Base-by-base conservation (phyloP, 2,888 invertebrate species). In the Spilarctia lutea region DNA sequence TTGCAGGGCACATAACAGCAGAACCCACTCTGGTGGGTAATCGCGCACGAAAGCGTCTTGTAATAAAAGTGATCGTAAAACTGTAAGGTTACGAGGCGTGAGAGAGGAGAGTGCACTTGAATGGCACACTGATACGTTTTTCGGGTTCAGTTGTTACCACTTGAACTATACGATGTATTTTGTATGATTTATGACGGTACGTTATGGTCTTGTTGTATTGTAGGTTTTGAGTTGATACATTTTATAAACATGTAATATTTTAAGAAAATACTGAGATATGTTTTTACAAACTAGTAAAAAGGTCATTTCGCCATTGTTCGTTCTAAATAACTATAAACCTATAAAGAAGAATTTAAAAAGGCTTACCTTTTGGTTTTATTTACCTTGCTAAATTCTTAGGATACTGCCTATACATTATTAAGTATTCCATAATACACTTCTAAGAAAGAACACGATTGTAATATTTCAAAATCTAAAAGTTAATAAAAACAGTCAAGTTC, bases 11-110 rank as follows among this genome's bases (percentile, higher is more conserved):
- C 86, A 92, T 95, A 94, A 96, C 95, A 96, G 94, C 95, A 93
- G 95, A 96, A 95, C 95, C 94, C 95, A 96, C 95, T 96, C 95
- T 91, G 90, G 94, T 93, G 95, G 95, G 95, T 96, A 95, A 95
- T 96, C 95, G 95, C 88, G 94, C 94, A 95, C 94, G 95, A 96
- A 96, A 96, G 95, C 95, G 95, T 94, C 94, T 94, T 91, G 95
- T 94, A 95, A 95, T 96, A 95, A 95, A 95, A 95, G 92, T 87
- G 92, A 89, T 94, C 95, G 93, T 95, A 95, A 95, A 95, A 94
- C 93, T 93, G 94, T 94, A 94, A 94, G 91, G 94, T 95, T 94
- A 95, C 94, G 95, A 94, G 90, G 92, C 89, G 92, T 87, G 92
- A 94, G 94, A 91, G 85, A 91, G 90, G 88, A 90, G 92, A 94